phyloP scores from a whole-genome alignment of 2,888 invertebrate species.

The Julus scandinavius region DNA sequence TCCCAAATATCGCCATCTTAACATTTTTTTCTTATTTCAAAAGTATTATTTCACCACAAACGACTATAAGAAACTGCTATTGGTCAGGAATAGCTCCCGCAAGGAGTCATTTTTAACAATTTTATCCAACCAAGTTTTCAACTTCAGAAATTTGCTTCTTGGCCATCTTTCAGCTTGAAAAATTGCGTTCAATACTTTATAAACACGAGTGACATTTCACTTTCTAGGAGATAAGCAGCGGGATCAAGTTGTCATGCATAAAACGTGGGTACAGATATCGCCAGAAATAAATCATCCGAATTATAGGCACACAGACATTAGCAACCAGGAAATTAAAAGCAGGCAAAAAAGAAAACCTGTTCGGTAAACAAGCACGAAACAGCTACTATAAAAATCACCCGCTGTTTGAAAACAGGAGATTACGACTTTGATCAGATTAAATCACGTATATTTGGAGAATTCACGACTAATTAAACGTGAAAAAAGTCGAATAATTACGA shows the following conservation, averaged over 20 bases:
- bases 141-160: not conserved
- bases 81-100: no score
- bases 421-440: not conserved
- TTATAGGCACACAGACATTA: not conserved
- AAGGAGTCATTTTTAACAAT: not conserved
- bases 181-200: not conserved
- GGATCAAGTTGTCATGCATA: constrained; percentile 28
- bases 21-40: no score
- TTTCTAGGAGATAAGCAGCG: constrained; percentile 1
- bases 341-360: not conserved
- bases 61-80: no score
- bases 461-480: constrained; percentile 20
- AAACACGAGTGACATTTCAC: not conserved
- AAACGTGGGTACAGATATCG: not conserved
- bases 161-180: not conserved
- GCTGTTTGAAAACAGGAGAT: not conserved
- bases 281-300: constrained; percentile 32
- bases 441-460: constrained; percentile 1
- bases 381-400: not conserved
- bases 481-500: constrained; percentile 2
- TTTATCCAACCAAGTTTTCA: not conserved
- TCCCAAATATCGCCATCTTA: no score
- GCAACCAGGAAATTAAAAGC: constrained; percentile 28
- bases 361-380: not conserved
- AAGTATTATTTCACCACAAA: no score